These are phyloP conservation scores for Idris sp. DNA, from an alignment of 1,140 invertebrate genomes.

Conservation along the genomic window DNA sequence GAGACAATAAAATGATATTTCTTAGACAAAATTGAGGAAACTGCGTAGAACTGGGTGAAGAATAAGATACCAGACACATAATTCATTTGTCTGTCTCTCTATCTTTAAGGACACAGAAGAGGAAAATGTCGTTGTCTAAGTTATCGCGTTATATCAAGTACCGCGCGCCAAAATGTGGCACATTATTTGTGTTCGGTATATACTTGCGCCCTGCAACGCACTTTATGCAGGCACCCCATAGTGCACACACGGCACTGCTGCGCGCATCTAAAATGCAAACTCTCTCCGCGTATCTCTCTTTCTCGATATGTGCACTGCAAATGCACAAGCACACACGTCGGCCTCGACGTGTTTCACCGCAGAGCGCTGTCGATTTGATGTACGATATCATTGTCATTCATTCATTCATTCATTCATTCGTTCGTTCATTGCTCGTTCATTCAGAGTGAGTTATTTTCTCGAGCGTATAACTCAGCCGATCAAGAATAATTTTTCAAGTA, in stretches of 20 bases:
- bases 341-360: conserved; percentile 49
- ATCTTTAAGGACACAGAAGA: conserved; percentile 63
- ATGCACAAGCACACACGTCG: conserved; percentile 54
- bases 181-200: conserved; percentile 66
- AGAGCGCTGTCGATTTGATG: conserved; percentile 65
- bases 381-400: conserved; percentile 72
- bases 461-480: conserved; percentile 32
- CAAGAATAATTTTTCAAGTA: conserved; percentile 33
- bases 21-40: conserved; percentile 45
- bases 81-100: conserved; percentile 67
- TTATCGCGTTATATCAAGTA: conserved; percentile 74
- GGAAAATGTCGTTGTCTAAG: conserved; percentile 67
- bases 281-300: too few species aligned
- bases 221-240: conserved; percentile 64
- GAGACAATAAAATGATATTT: conserved; percentile 47
- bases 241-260: conserved; percentile 56
- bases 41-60: conserved; percentile 71
- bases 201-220: conserved; percentile 57
- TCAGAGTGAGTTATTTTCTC: conserved; percentile 29
- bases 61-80: conserved; percentile 78
- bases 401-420: conserved; percentile 65
- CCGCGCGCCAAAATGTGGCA: conserved; percentile 66
- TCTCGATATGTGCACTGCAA: too few species aligned
- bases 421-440: conserved; percentile 48
- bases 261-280: conserved; percentile 51